A percentile compares a stretch with the other conserved stretches of the same genome.
Conservation (phyloP, 2,113 vertebrate species). For the Mastomys natalensis region DNA sequence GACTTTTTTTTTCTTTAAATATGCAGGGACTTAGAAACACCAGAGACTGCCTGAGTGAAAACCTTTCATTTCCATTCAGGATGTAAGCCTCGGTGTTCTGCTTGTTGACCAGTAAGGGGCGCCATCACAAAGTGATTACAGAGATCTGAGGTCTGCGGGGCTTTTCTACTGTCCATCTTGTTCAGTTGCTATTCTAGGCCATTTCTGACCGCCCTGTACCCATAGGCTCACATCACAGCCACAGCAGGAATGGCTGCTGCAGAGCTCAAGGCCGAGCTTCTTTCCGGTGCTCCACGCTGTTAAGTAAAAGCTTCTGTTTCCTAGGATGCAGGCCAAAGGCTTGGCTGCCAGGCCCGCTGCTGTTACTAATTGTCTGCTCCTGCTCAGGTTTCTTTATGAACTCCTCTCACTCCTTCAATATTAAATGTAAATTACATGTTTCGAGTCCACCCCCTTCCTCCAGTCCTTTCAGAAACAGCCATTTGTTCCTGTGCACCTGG, state of each 20-base stretch:
- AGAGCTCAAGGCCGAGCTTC: slow-evolving; percentile 19
- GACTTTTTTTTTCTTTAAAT: background rate
- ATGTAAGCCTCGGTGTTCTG: slow-evolving; percentile 16
- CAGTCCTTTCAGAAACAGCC: slow-evolving; percentile 65
- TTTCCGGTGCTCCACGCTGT: background rate
- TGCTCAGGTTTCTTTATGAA: slow-evolving; percentile 62
- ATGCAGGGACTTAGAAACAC: background rate
- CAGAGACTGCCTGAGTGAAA: background rate
- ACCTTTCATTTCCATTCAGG: background rate
- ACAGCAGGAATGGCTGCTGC: background rate
- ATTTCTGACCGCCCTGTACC: background rate
- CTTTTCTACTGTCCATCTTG: background rate
- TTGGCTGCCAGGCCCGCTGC: slow-evolving; percentile 60
- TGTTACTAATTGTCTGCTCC: slow-evolving; percentile 68
- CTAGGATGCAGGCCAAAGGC: slow-evolving; percentile 57
- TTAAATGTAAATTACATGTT: slow-evolving; percentile 80
- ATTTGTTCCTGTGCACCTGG: slow-evolving; percentile 75
- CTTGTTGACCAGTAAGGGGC: slow-evolving; percentile 83
- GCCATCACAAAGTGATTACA: slow-evolving; percentile 80
- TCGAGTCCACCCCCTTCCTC: slow-evolving; percentile 74
- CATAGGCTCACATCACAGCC: background rate
- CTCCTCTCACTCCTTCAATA: slow-evolving; percentile 53
- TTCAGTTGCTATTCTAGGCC: slow-evolving; percentile 49
- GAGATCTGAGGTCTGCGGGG: background rate
- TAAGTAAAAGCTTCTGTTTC: slow-evolving; percentile 59